These are phyloP conservation scores for Tautogolabrus adspersus DNA, from an alignment of 2,113 vertebrate species.

Conservation along the genomic window DNA sequence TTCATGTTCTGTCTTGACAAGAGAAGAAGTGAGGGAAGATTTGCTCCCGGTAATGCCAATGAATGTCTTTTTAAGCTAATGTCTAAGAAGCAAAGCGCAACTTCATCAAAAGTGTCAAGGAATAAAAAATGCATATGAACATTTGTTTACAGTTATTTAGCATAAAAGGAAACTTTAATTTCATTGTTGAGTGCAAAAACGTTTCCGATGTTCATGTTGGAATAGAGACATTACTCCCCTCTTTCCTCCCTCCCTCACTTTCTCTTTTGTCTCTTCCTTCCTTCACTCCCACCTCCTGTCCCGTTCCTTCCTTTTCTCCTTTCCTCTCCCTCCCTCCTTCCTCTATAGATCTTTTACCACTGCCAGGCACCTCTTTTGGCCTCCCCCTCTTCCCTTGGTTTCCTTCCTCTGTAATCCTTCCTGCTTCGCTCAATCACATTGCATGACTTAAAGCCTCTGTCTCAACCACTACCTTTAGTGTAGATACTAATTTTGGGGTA, in stretches of 20 bases:
- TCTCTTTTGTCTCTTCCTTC: constrained; percentile 25
- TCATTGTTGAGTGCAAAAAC: neutral
- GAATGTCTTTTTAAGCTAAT: too few relatives aligned
- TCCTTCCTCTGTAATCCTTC: constrained; percentile 12
- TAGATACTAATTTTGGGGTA: neutral
- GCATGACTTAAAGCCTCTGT: neutral
- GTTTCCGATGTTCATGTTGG: neutral
- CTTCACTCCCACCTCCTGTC: neutral
- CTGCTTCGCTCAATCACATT: constrained; percentile 4
- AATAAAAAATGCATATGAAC: too few relatives aligned
- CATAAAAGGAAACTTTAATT: neutral
- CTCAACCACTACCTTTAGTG: neutral
- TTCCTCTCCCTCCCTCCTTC: neutral
- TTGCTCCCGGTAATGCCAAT: too few relatives aligned
- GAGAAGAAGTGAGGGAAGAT: too few relatives aligned
- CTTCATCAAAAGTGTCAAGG: too few relatives aligned
- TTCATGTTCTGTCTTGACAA: too few relatives aligned
- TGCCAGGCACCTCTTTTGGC: neutral
- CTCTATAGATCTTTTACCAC: constrained; percentile 5
- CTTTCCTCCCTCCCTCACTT: constrained; percentile 19
- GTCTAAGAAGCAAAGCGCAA: too few relatives aligned
- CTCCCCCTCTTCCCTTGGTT: neutral
- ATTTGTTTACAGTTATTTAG: too few relatives aligned
- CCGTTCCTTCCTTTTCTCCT: neutral
- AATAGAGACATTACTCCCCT: neutral